Evolutionary conservation across 1,140 invertebrate species (phyloP).

Genomic region (Penaeus chinensis): DNA sequence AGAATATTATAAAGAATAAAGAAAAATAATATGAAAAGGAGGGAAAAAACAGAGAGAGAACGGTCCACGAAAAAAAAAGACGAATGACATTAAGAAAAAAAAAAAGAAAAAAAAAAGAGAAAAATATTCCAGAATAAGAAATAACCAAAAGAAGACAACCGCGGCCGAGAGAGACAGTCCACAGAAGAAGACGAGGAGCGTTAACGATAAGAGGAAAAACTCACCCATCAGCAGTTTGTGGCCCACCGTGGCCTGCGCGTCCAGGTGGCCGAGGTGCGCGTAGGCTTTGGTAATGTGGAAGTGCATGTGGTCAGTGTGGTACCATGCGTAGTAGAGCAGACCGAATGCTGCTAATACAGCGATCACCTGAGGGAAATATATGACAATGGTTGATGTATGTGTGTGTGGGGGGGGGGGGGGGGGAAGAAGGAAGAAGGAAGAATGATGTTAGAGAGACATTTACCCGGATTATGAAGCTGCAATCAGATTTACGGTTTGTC

Average conservation of each 20-base stretch:
- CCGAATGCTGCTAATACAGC: constrained; percentile 51
- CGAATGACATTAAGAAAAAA: no score
- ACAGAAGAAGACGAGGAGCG: not conserved
- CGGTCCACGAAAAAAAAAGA: not conserved
- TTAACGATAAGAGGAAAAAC: not conserved
- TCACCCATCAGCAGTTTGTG: constrained; percentile 72
- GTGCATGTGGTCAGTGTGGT: constrained; percentile 72
- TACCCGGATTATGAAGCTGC: no score
- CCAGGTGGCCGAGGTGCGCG: constrained; percentile 71
- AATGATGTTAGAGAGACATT: no score
- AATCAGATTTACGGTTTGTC: no score
- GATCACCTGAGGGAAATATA: constrained; percentile 52
- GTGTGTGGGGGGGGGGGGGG: no score
- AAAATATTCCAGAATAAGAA: not conserved
- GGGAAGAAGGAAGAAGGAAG: no score
- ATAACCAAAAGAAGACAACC: not conserved
- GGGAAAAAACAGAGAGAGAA: not conserved
- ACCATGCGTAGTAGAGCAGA: constrained; percentile 70
- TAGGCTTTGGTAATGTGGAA: constrained; percentile 71
- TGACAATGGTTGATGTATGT: not conserved
- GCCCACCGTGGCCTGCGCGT: constrained; percentile 72
- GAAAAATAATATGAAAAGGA: not conserved
- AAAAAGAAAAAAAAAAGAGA: not conserved
- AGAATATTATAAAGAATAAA: not conserved
- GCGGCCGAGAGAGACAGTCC: not conserved